These are phyloP conservation scores for Zhuqinia jingwanae DNA, from an alignment of 2,888 invertebrate species.

Conservation along the genomic window DNA sequence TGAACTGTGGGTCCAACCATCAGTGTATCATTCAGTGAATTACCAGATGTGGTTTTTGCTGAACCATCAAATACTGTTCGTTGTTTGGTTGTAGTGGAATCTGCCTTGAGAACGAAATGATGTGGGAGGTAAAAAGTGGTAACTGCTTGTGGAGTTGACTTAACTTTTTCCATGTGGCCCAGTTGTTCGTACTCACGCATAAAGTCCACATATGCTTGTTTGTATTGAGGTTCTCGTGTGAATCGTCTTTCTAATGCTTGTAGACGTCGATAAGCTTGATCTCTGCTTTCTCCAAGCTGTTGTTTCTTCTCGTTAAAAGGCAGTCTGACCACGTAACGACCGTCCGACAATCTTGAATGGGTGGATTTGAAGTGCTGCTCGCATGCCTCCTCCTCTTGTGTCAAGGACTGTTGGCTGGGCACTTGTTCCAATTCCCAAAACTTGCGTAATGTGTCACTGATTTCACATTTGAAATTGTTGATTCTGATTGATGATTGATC, in stretches of 20 bases:
- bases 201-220: conserved; percentile 49
- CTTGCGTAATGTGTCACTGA: not conserved
- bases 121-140: conserved; percentile 79
- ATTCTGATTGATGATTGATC: not conserved
- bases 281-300: conserved; percentile 13
- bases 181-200: conserved; percentile 75
- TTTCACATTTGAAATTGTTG: not conserved
- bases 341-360: conserved; percentile 17
- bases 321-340: conserved; percentile 49
- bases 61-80: conserved; percentile 73
- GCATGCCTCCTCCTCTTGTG: conserved; percentile 55
- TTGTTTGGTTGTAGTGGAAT: conserved; percentile 64
- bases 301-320: conserved; percentile 42
- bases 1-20: conserved; percentile 80
- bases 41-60: conserved; percentile 28
- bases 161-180: conserved; percentile 74
- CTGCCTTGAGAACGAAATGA: conserved; percentile 71
- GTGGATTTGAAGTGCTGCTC: conserved; percentile 53
- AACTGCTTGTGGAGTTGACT: too few relatives aligned
- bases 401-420: not conserved
- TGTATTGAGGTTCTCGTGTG: conserved; percentile 8
- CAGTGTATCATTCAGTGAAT: conserved; percentile 80
- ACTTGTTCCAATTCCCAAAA: conserved; percentile 55
- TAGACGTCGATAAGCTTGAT: conserved; percentile 21
- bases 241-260: conserved; percentile 3